A percentile compares a stretch with the other conserved stretches of the same genome.
phyloP scores from a whole-genome alignment of 1,140 invertebrate genomes.

The Steinernema feltiae region DNA sequence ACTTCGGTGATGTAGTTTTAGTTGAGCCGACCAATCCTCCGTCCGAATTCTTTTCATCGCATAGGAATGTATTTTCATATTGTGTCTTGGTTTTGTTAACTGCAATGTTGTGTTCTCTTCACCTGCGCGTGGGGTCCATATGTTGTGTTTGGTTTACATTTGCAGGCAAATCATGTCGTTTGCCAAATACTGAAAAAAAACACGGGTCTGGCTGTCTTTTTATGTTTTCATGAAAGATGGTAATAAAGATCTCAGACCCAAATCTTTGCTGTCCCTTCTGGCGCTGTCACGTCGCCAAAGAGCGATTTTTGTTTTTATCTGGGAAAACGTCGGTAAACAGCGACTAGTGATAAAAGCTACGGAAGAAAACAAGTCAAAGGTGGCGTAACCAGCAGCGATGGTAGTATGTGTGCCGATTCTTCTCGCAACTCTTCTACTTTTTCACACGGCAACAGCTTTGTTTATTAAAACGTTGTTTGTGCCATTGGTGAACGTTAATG shows the following conservation, averaged over 20 bases:
- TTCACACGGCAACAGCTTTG: neutral
- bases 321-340: neutral
- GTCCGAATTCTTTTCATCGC: neutral
- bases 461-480: neutral
- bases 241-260: neutral
- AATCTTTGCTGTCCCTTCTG: neutral
- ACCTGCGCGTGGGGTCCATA: neutral
- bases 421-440: neutral
- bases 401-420: neutral
- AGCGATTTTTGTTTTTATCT: neutral
- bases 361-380: neutral
- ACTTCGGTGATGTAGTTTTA: neutral
- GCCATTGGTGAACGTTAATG: neutral
- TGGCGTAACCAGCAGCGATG: neutral
- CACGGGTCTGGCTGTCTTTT: neutral
- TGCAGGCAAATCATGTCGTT: no score
- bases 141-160: no score
- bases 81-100: neutral
- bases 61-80: neutral
- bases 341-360: neutral
- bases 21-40: neutral
- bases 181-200: neutral
- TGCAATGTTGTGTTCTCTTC: neutral
- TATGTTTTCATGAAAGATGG: neutral
- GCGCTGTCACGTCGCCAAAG: no score